Conservation (phyloP, 2,113 vertebrate species). For the Rhea pennata region DNA sequence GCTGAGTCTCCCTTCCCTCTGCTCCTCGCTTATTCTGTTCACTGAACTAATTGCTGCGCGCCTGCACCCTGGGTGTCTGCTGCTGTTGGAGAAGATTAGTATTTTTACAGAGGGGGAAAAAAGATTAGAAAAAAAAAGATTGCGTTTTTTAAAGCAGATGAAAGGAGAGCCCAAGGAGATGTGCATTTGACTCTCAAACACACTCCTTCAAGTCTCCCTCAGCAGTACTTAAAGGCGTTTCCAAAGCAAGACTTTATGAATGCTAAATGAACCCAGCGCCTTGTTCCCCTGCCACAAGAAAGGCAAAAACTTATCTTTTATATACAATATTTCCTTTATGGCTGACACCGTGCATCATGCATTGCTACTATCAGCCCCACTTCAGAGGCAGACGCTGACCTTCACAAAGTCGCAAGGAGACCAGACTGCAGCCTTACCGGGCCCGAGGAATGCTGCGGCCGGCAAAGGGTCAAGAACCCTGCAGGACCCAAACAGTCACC, state of each 20-base stretch:
- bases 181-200: constrained; percentile 79
- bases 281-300: constrained; percentile 73
- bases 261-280: constrained; percentile 78
- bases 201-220: constrained; percentile 76
- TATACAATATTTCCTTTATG: constrained; percentile 74
- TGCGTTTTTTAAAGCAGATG: constrained; percentile 78
- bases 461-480: background rate
- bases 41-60: constrained; percentile 70
- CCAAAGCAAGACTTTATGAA: constrained; percentile 81
- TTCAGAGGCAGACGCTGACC: constrained; percentile 62
- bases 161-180: constrained; percentile 80
- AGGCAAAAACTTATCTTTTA: constrained; percentile 68
- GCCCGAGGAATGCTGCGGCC: background rate
- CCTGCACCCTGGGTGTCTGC: constrained; percentile 62
- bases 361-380: background rate
- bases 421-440: background rate
- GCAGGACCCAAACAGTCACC: background rate
- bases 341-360: background rate
- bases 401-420: constrained; percentile 72
- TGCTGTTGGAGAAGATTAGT: constrained; percentile 75
- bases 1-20: constrained; percentile 45
- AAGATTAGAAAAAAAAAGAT: constrained; percentile 55
- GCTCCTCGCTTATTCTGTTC: constrained; percentile 37
- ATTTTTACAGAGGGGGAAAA: constrained; percentile 60
- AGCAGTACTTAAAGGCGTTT: constrained; percentile 79